These are phyloP conservation scores for Recurvirostra avosetta DNA, from an alignment of 2,113 vertebrate species.

Conservation along the genomic window DNA sequence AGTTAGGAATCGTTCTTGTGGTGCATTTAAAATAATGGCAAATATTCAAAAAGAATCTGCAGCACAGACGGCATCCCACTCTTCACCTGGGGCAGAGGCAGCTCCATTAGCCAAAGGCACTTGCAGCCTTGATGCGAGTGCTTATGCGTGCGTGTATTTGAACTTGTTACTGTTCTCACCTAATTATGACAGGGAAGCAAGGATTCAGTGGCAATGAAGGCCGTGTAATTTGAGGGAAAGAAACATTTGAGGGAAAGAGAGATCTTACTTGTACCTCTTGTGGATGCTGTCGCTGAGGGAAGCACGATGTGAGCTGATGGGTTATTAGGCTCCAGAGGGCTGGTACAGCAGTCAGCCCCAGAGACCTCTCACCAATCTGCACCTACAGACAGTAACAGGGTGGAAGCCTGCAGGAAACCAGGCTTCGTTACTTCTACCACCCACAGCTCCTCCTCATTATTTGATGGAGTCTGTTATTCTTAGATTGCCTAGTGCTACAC, in stretches of 20 bases:
- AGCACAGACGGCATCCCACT: fast-evolving
- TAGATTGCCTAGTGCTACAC: not conserved
- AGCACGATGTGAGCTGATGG: fast-evolving
- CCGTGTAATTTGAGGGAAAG: not conserved
- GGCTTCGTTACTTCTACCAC: not conserved
- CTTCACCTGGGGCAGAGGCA: not conserved
- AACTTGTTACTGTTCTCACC: not conserved
- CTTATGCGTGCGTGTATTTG: not conserved
- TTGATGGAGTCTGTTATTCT: not conserved
- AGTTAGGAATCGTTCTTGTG: fast-evolving
- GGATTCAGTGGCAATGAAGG: not conserved
- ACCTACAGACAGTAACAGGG: not conserved
- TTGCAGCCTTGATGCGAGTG: not conserved
- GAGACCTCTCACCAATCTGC: not conserved
- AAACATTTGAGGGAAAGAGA: fast-evolving
- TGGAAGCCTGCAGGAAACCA: not conserved
- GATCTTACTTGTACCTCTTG: not conserved
- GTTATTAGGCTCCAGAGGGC: not conserved
- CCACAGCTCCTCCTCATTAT: not conserved
- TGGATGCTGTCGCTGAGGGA: not conserved
- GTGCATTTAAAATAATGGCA: not conserved
- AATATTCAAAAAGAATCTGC: not conserved
- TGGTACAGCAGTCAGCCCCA: not conserved
- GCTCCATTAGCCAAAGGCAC: not conserved
- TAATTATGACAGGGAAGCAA: not conserved